Evolutionary conservation across 2,888 invertebrate genomes (phyloP), one percentile per base, ranked within the genome.

Genomic region (Athalia rosae): DNA sequence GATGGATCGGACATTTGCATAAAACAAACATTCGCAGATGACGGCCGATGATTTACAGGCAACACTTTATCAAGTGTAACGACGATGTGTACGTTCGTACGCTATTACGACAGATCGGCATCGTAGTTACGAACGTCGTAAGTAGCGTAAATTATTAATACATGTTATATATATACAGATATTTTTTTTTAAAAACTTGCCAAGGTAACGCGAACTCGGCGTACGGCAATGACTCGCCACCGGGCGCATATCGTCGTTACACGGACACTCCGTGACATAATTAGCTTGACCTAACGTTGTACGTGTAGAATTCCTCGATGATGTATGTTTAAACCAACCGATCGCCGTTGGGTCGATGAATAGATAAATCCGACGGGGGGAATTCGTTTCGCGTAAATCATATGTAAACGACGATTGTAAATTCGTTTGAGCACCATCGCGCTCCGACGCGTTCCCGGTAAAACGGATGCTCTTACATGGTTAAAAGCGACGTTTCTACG

Each of bases 11-110:
- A 53, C 50, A 67, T 67, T 67, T 67, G 67, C 67, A 53, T 67
- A 11, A 53, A 67, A 71, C 13, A 56, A 71, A 58, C 71, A 45
- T 45, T 58, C n/a, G 0, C 45, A 71, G 41, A 58, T 45, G 58
- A 43, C 43, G 41, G 71, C 58, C 2, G 58, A 71, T 43, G 45
- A 71, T 71, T 71, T 71, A 71, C 45, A 45, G 58, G 28, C 71
- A 71, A 71, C 43, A 43, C 8, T 71, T 11, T 71, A 71, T 58
- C 56, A 28, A 71, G 58, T 71, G n/a, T 56, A 71, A 58, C 58
- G 58, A 43, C 28, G 28, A 28, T 28, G 28, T 28, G 28, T 58
- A 71, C 43, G 45, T 9, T 58, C 43, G 28, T 28, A 28, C 28
- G 71, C 58, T 71, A n/a, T n/a, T 71, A 9, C 43, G 71, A 71